Evolutionary conservation across 1,140 invertebrate genomes (phyloP).

Genomic region (Amphibalanus amphitrite): DNA sequence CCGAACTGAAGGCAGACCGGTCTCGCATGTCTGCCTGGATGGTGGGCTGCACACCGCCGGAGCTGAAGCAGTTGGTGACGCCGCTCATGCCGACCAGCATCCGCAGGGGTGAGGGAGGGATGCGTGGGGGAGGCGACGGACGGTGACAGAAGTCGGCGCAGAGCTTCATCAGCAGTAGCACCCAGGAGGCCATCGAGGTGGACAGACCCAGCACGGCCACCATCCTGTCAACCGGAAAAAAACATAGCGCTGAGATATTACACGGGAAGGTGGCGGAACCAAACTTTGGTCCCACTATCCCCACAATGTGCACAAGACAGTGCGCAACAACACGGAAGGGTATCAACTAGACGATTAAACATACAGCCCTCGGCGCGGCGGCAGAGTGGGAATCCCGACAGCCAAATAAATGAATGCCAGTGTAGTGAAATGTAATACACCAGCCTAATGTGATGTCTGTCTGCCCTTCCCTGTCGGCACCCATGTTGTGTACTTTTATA

Average conservation of each 20-base stretch:
- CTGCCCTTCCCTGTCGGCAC: too few relatives aligned
- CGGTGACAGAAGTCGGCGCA: conserved; percentile 17
- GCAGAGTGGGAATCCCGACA: too few relatives aligned
- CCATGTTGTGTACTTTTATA: too few relatives aligned
- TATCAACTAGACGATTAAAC: too few relatives aligned
- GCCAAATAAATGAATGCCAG: too few relatives aligned
- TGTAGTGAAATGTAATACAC: too few relatives aligned
- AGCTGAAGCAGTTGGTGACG: neutral
- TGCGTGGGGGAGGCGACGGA: conserved; percentile 10
- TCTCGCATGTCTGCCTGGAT: conserved; percentile 42
- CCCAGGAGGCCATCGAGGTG: conserved; percentile 14
- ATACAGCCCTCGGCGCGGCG: too few relatives aligned
- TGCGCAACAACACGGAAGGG: too few relatives aligned
- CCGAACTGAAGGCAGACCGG: conserved; percentile 17
- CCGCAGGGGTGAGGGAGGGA: neutral
- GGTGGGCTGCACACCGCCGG: conserved; percentile 35
- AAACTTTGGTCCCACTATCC: too few relatives aligned
- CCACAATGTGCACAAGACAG: too few relatives aligned
- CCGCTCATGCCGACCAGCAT: neutral
- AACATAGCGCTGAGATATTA: conserved; percentile 38
- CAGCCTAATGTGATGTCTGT: too few relatives aligned
- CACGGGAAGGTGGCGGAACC: too few relatives aligned
- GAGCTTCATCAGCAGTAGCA: conserved; percentile 25
- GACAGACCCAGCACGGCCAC: conserved; percentile 23
- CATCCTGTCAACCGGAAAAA: conserved; percentile 35